Base-by-base conservation (phyloP, 2,797 vertebrate genomes). In the Trematomus bernacchii region DNA sequence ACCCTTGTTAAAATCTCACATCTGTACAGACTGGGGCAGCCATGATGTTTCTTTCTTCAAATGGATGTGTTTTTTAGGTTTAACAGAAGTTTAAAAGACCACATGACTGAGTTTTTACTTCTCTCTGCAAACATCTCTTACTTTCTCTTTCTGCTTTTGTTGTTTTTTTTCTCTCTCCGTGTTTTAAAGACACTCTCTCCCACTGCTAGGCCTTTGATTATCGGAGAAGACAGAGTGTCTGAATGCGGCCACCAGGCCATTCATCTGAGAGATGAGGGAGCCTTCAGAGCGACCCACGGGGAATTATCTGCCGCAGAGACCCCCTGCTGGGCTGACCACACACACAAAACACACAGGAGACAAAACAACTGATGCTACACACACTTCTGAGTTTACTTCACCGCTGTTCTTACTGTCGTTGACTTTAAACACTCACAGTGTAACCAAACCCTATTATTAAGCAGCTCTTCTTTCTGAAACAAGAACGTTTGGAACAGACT, bases 261-360 rank as follows among this genome's bases (percentile, higher is more conserved):
- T 93, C 89, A 93, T 93, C 92, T 65, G 79, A 85, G 82, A 87
- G 80, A 89, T 66, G 82, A 82, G 73, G 80, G 76, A 84, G 80
- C 40, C 63, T 80, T 87, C 77, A 80, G 82, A 55, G 69, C 6
- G 58, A 73, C 74, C 85, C 10, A 1, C 18, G 0, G 84, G 80
- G 84, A 79, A 71, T 87, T 81, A 89, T 88, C 84, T 79, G 79
- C 85, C 79, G 62, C 73, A n/a, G 68, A 67, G 81, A 85, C 77
- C 85, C 50, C 53, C 85, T 64, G 79, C 87, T 87, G 85, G 33
- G 84, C 68, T 52, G 68, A 76, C 75, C 71, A 16, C 42, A 71
- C 71, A 53, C 10, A 11, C 66, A 75, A 53, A 68, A 66, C 73
- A 63, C 66, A 44, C 62, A 64, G 33, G n/a, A 83, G 37, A 72